Percentiles rank a stretch among this genome's conserved stretches.
Conservation (phyloP, 2,888 invertebrate genomes). For the Cataglyphis livida region DNA sequence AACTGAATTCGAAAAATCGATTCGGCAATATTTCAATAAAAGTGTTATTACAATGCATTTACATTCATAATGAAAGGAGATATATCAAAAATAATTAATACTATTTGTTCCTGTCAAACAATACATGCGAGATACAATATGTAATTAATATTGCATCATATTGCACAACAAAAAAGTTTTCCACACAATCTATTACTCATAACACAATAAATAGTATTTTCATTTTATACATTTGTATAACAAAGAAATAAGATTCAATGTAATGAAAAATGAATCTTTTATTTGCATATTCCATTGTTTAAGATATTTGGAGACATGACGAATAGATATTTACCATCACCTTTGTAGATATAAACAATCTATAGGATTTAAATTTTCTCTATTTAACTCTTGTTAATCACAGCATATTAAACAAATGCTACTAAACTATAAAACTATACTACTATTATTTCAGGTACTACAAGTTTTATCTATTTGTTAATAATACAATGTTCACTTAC, state of each 20-base stretch:
- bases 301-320: neutral
- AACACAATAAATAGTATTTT: conserved; percentile 11
- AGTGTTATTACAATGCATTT: neutral
- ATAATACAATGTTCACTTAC: conserved; percentile 78
- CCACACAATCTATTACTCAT: neutral
- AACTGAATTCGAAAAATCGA: neutral
- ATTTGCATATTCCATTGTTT: conserved; percentile 4
- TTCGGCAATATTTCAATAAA: neutral
- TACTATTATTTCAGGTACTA: conserved; percentile 37
- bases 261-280: conserved; percentile 4
- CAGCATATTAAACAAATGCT: neutral
- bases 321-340: neutral
- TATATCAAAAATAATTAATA: neutral
- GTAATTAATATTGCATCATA: neutral
- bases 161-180: neutral
- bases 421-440: conserved; percentile 21
- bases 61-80: neutral
- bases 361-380: neutral
- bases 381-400: conserved; percentile 29
- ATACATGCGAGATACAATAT: neutral
- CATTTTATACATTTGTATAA: neutral
- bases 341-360: conserved; percentile 6
- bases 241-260: neutral
- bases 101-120: neutral
- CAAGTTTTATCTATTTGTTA: conserved; percentile 57